These are phyloP conservation scores for Sphaerodactylus townsendi DNA, from an alignment of 2,113 vertebrate genomes.

Conservation along the genomic window DNA sequence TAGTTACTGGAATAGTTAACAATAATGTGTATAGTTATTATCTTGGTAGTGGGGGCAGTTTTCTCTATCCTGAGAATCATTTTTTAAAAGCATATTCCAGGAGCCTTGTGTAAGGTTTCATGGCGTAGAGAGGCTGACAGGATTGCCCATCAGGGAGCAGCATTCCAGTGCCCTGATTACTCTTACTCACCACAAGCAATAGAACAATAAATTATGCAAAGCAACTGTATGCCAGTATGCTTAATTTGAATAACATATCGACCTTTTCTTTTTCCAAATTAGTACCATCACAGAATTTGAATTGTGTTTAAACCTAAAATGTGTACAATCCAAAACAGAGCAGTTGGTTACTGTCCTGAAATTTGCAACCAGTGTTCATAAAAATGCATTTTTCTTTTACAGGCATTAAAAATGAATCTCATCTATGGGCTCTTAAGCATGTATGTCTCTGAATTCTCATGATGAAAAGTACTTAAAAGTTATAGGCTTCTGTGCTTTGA, in stretches of 20 bases:
- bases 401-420: slow-evolving; percentile 13
- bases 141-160: neutral
- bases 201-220: neutral
- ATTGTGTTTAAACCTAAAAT: neutral
- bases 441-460: neutral
- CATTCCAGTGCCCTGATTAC: neutral
- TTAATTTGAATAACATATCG: neutral
- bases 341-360: slow-evolving; percentile 1
- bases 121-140: no score
- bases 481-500: slow-evolving; percentile 17
- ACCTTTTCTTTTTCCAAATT: neutral
- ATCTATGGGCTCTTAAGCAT: neutral
- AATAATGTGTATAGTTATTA: no score
- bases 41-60: no score
- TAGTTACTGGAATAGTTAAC: no score
- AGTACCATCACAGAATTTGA: neutral
- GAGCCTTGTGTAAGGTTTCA: no score
- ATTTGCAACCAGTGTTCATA: neutral
- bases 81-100: no score
- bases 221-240: neutral
- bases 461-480: slow-evolving; percentile 14
- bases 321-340: neutral
- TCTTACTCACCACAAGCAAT: neutral
- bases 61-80: no score
- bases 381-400: neutral